These are phyloP conservation scores for Percopsis omiscomaycus DNA, from an alignment of 2,797 vertebrate species.

Conservation along the genomic window DNA sequence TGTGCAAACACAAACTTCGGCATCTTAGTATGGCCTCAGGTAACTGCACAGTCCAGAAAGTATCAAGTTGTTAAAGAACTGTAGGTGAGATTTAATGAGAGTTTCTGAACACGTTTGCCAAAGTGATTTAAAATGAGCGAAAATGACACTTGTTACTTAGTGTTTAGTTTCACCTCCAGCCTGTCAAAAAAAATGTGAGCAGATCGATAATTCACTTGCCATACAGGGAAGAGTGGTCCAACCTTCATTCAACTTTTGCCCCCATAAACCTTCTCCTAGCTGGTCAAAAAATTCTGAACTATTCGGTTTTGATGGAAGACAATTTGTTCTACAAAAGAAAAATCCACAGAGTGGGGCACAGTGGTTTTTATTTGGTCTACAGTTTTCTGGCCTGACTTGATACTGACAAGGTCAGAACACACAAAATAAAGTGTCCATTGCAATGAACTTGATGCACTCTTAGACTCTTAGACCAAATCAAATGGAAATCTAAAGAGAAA, in stretches of 20 bases:
- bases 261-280: conserved; percentile 42
- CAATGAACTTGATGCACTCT: too few species aligned
- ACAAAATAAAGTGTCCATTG: too few species aligned
- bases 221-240: conserved; percentile 25
- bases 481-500: too few species aligned
- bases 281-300: conserved; percentile 63
- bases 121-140: conserved; percentile 45
- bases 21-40: too few species aligned
- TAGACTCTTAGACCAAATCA: too few species aligned
- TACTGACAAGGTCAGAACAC: too few species aligned
- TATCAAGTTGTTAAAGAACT: conserved; percentile 25
- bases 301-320: conserved; percentile 60
- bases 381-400: conserved; percentile 19
- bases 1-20: conserved; percentile 17
- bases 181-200: conserved; percentile 41
- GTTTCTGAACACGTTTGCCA: conserved; percentile 32
- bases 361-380: conserved; percentile 26
- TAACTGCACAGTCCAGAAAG: conserved; percentile 9
- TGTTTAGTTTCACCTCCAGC: conserved; percentile 13
- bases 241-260: conserved; percentile 30
- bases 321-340: conserved; percentile 54
- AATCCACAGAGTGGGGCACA: too few species aligned
- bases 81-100: conserved; percentile 32
- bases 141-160: conserved; percentile 26
- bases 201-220: conserved; percentile 44